These are phyloP conservation scores for Conger conger DNA, from an alignment of 2,113 vertebrate species.

Conservation along the genomic window DNA sequence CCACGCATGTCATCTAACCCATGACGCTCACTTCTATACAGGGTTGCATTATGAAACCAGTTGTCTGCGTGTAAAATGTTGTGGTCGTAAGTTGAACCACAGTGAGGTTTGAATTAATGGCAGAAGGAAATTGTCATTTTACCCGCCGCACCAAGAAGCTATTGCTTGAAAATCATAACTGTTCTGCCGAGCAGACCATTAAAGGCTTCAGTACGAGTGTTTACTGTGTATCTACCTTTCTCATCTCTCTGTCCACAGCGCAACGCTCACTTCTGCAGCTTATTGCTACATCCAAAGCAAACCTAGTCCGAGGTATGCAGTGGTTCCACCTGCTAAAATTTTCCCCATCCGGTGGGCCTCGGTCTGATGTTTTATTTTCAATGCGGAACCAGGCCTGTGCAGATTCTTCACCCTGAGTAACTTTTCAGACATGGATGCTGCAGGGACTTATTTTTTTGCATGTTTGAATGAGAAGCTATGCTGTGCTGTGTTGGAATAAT, in stretches of 20 bases:
- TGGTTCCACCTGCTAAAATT: background rate
- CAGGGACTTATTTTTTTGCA: too few species aligned
- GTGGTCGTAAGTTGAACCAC: background rate
- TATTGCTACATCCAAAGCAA: conserved; percentile 55
- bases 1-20: background rate
- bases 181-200: too few species aligned
- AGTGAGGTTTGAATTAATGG: too few species aligned
- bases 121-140: too few species aligned
- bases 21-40: background rate
- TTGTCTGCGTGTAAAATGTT: background rate
- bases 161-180: too few species aligned
- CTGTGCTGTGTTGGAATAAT: background rate
- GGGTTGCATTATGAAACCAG: background rate
- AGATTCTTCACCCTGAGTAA: background rate
- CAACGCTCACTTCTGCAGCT: conserved; percentile 60
- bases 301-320: conserved; percentile 55
- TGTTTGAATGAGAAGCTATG: background rate
- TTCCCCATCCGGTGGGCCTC: background rate
- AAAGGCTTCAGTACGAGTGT: too few species aligned
- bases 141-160: too few species aligned
- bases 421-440: too few species aligned
- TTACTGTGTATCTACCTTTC: background rate
- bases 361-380: background rate
- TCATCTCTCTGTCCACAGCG: conserved; percentile 36
- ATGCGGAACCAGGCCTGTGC: too few species aligned